These are phyloP conservation scores for Parambassis ranga DNA, from an alignment of 2,797 vertebrate genomes.

Conservation along the genomic window DNA sequence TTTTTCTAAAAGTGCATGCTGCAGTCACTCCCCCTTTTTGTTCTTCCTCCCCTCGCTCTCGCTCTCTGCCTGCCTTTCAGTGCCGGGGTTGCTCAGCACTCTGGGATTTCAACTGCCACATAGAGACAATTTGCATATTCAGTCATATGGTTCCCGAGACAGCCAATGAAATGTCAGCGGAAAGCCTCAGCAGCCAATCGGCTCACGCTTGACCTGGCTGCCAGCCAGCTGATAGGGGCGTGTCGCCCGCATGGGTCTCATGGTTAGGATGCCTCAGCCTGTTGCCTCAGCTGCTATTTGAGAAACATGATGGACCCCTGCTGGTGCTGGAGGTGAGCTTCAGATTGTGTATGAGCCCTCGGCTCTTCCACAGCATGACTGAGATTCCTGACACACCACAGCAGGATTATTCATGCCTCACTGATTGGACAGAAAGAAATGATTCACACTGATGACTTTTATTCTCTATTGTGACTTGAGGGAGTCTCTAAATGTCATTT, in stretches of 20 bases:
- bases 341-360: background rate
- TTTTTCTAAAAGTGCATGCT: constrained; percentile 24
- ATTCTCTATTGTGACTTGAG: too few species aligned
- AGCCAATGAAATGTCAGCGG: constrained; percentile 33
- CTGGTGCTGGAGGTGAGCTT: constrained; percentile 22
- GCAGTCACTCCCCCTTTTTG: constrained; percentile 34
- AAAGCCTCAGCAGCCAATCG: constrained; percentile 46
- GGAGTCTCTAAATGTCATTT: too few species aligned
- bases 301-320: constrained; percentile 57
- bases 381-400: background rate
- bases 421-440: rapidly evolving
- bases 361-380: background rate
- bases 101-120: constrained; percentile 62
- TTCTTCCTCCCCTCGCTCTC: background rate
- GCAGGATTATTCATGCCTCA: background rate
- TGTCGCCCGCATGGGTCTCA: background rate
- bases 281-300: constrained; percentile 44
- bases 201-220: background rate
- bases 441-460: too few species aligned
- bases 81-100: constrained; percentile 10
- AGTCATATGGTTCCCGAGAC: constrained; percentile 33
- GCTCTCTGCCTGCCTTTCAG: constrained; percentile 18
- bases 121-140: constrained; percentile 69
- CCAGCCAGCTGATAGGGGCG: constrained; percentile 36
- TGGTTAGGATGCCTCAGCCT: constrained; percentile 8